These are phyloP conservation scores for Zelleria hepariella DNA, from an alignment of 2,888 invertebrate species.

Conservation along the genomic window DNA sequence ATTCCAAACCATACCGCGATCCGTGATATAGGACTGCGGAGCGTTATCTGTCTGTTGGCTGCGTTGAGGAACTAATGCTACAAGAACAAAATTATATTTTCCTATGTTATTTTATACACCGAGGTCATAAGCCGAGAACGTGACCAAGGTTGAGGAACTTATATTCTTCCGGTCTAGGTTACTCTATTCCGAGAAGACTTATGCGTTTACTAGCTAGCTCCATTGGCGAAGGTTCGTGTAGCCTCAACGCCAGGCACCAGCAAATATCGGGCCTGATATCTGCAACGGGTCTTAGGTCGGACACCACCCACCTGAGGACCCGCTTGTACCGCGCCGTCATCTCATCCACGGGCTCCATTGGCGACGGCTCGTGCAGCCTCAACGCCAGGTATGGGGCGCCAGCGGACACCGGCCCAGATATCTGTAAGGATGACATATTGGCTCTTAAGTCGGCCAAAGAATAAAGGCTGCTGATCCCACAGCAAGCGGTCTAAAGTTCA, in stretches of 20 bases:
- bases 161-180: too few species aligned
- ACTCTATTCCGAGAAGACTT: too few species aligned
- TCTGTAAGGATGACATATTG: slow-evolving; percentile 34
- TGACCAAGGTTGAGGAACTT: too few species aligned
- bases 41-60: too few species aligned
- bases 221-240: slow-evolving; percentile 43
- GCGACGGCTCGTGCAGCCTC: slow-evolving; percentile 46
- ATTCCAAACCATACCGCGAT: too few species aligned
- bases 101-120: too few species aligned
- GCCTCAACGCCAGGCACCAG: slow-evolving; percentile 70
- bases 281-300: slow-evolving; percentile 25
- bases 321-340: slow-evolving; percentile 31
- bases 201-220: too few species aligned
- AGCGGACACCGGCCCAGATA: slow-evolving; percentile 61
- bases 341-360: slow-evolving; percentile 46
- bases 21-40: too few species aligned
- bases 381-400: slow-evolving; percentile 74
- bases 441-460: background rate
- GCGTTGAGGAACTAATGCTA: too few species aligned
- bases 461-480: background rate
- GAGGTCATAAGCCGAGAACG: too few species aligned
- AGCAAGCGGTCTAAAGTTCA: too few species aligned
- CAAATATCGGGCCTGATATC: slow-evolving; percentile 65
- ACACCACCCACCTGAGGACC: slow-evolving; percentile 32
- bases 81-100: too few species aligned